Percentiles rank a stretch among this genome's conserved stretches.
Evolutionary conservation across 2,113 vertebrate species (phyloP).

Genomic region (Dromiciops gliroides): DNA sequence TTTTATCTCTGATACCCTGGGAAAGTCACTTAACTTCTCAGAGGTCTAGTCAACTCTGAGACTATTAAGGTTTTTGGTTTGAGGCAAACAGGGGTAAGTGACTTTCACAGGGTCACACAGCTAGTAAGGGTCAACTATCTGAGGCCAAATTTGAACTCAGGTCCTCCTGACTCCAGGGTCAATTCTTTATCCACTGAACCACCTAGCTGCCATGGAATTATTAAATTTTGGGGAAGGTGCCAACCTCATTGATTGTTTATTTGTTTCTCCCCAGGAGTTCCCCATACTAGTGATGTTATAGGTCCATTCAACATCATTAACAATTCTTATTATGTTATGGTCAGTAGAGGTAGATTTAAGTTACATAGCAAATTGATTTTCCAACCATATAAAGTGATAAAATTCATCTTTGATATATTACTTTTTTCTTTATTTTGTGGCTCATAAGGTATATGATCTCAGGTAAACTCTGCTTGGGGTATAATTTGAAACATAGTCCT

Average conservation of each 20-base stretch:
- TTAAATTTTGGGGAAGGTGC: not conserved
- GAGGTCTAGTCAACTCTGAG: not conserved
- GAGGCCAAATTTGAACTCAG: not conserved
- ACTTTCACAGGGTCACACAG: too few species aligned
- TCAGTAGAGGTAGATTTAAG: slow-evolving; percentile 52
- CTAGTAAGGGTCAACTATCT: not conserved
- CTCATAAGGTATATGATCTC: slow-evolving; percentile 77
- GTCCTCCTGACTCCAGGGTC: too few species aligned
- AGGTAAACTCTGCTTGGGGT: slow-evolving; percentile 79
- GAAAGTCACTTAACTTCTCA: not conserved
- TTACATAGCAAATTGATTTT: slow-evolving; percentile 78
- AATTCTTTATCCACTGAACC: not conserved
- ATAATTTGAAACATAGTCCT: slow-evolving; percentile 81
- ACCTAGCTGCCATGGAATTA: not conserved
- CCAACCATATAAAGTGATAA: slow-evolving; percentile 67
- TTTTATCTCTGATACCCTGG: not conserved
- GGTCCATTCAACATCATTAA: not conserved
- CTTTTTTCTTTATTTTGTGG: slow-evolving; percentile 69
- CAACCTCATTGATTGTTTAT: not conserved
- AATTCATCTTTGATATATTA: slow-evolving; percentile 76
- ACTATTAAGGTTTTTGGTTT: not conserved
- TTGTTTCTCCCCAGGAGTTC: not conserved
- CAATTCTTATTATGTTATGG: not conserved
- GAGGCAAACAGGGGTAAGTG: not conserved
- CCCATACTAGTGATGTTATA: not conserved